phyloP scores from a whole-genome alignment of 2,113 vertebrate species.

The Gopherus flavomarginatus region DNA sequence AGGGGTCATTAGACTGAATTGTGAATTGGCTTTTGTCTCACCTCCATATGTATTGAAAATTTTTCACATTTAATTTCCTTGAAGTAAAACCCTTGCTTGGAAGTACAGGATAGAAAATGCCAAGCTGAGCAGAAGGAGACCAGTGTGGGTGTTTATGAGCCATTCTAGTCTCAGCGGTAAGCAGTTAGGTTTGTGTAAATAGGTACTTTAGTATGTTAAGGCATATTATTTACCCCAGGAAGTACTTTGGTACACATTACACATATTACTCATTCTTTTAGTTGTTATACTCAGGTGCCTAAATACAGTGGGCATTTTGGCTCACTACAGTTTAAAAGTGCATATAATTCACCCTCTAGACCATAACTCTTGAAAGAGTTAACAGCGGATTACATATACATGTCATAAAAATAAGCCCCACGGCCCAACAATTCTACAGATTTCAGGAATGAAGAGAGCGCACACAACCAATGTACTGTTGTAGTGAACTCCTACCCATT shows the following conservation, averaged over 20 bases:
- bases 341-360: neutral
- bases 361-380: neutral
- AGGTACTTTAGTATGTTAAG: neutral
- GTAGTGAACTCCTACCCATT: neutral
- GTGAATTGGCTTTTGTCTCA: neutral
- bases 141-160: conserved; percentile 12
- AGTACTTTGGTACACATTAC: neutral
- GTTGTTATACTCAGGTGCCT: fast-evolving
- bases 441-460: neutral
- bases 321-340: neutral
- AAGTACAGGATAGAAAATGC: neutral
- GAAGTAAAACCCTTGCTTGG: neutral
- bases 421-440: neutral
- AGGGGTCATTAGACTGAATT: neutral
- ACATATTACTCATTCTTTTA: neutral
- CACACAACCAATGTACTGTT: neutral
- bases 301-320: neutral
- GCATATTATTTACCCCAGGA: neutral
- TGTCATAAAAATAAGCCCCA: neutral
- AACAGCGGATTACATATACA: neutral
- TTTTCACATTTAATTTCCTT: neutral
- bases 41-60: fast-evolving
- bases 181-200: conserved; percentile 47
- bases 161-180: conserved; percentile 31
- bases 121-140: neutral